phyloP scores from a whole-genome alignment of 2,797 vertebrate genomes.

The Dryobates pubescens region DNA sequence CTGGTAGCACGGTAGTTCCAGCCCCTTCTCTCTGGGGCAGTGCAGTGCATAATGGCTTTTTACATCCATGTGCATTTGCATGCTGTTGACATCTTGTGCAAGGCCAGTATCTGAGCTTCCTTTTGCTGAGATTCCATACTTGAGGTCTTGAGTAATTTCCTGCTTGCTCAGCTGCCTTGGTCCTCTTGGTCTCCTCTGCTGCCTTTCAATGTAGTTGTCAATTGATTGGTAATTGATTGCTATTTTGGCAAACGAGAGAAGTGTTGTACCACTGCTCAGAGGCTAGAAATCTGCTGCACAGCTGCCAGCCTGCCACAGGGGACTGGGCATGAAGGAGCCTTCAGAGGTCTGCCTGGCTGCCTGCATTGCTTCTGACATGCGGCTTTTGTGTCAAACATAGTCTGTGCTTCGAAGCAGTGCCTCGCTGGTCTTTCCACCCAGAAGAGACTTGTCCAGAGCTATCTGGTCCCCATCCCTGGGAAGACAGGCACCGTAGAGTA shows the following conservation, averaged over 20 bases:
- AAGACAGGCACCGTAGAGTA: background rate
- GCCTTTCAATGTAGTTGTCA: background rate
- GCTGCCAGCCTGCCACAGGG: background rate
- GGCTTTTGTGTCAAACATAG: background rate
- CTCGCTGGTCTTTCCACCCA: background rate
- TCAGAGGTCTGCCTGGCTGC: accelerated
- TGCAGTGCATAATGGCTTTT: background rate
- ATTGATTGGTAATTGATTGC: background rate
- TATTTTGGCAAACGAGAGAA: background rate
- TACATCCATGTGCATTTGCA: background rate
- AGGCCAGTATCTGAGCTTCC: background rate
- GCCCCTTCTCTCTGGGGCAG: background rate
- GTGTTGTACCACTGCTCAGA: background rate
- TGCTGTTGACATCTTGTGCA: background rate
- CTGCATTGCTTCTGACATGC: background rate
- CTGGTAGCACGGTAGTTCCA: background rate
- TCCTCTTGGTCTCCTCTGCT: conserved; percentile 3
- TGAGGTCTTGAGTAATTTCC: conserved; percentile 15
- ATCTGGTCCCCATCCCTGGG: background rate
- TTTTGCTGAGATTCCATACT: background rate
- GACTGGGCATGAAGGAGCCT: background rate
- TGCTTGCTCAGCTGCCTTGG: conserved; percentile 14
- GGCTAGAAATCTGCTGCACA: background rate
- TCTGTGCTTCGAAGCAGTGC: background rate
- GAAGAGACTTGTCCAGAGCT: background rate